Evolutionary conservation across 2,113 vertebrate genomes (phyloP).

Genomic region (Regulus satrapa): DNA sequence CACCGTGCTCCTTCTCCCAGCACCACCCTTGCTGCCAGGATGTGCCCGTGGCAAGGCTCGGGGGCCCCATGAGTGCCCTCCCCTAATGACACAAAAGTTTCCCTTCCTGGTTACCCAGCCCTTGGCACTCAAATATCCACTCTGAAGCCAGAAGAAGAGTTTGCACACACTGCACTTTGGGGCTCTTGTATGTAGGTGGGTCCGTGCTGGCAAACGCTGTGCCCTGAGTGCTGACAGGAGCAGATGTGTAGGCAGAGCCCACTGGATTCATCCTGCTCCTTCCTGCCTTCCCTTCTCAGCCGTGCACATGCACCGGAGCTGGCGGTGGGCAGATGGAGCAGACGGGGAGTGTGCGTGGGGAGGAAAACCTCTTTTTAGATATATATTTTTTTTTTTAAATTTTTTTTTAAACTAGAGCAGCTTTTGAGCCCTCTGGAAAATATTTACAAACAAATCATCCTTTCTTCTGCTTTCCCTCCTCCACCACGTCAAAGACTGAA

Average conservation of each 20-base stretch:
- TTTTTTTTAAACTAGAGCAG: not conserved
- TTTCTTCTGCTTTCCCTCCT: slow-evolving; percentile 52
- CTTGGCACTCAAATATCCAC: not conserved
- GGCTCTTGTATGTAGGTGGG: not conserved
- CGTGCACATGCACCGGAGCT: accelerated
- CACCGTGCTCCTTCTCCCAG: accelerated
- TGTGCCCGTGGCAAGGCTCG: not conserved
- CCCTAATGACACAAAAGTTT: accelerated
- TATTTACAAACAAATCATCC: slow-evolving; percentile 42
- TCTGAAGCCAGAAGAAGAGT: not conserved
- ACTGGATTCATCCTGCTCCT: not conserved
- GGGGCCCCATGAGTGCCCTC: accelerated
- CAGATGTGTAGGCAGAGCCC: not conserved
- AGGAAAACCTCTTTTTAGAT: not conserved
- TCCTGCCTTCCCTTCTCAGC: not conserved
- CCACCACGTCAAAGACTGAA: slow-evolving; percentile 20
- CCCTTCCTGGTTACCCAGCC: not conserved
- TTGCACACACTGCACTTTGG: not conserved
- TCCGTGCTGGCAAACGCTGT: accelerated
- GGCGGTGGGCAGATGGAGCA: not conserved
- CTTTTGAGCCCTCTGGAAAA: slow-evolving; percentile 22
- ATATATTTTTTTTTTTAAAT: not conserved
- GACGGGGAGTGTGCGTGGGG: not conserved
- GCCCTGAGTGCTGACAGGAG: not conserved
- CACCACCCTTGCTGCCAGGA: accelerated